Evolutionary conservation across 1,140 invertebrate genomes (phyloP).

Genomic region (Apis florea): DNA sequence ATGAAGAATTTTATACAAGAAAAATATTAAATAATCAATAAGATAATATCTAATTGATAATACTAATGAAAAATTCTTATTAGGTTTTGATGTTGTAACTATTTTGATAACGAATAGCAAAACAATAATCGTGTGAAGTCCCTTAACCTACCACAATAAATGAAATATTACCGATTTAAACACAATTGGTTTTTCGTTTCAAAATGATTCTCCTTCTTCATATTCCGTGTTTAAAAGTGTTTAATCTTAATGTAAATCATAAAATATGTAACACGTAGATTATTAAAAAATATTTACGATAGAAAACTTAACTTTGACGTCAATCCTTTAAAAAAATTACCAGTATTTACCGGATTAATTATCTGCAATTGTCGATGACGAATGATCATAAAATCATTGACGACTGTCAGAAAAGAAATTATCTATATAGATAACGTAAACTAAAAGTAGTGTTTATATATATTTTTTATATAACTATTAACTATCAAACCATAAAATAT

Average conservation of each 20-base stretch:
- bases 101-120: not conserved
- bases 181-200: not conserved
- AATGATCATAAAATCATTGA: conserved; percentile 6
- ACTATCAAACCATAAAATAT: not conserved
- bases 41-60: not conserved
- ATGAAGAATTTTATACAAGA: no score
- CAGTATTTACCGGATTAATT: conserved; percentile 31
- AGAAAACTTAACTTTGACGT: conserved; percentile 49
- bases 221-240: not conserved
- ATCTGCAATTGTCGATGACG: conserved; percentile 33
- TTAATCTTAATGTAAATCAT: not conserved
- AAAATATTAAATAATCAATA: not conserved
- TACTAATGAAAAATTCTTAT: not conserved
- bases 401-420: conserved; percentile 3
- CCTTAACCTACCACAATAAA: conserved; percentile 17
- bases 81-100: not conserved
- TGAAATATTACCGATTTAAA: not conserved
- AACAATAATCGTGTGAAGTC: no score
- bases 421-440: not conserved
- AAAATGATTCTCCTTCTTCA: not conserved
- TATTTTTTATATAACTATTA: not conserved
- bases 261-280: not conserved
- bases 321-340: conserved; percentile 46
- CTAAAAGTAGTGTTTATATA: not conserved
- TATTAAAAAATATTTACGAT: conserved; percentile 29